These are phyloP conservation scores for Phortica magna DNA, from an alignment of 2,888 invertebrate species.

Conservation along the genomic window DNA sequence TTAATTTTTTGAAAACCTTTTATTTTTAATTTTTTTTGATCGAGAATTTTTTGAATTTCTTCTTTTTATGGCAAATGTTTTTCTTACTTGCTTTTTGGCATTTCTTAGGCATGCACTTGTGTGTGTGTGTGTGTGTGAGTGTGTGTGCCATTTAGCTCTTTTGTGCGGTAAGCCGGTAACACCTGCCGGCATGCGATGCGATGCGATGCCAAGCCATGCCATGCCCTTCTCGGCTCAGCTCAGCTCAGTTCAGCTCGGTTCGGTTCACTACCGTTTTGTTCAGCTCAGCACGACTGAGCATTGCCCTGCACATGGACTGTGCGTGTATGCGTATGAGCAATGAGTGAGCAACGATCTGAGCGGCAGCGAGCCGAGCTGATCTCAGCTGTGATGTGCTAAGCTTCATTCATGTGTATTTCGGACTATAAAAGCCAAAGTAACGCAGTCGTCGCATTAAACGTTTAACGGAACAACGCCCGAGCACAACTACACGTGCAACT, in stretches of 20 bases:
- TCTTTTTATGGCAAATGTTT: not conserved
- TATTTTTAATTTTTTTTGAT: conserved; percentile 15
- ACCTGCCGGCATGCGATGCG: no score
- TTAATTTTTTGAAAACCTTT: conserved; percentile 53
- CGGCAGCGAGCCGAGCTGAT: not conserved
- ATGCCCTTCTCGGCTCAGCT: not conserved
- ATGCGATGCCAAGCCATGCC: not conserved
- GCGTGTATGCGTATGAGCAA: not conserved
- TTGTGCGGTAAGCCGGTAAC: not conserved
- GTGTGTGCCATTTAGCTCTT: not conserved
- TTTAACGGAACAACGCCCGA: conserved; percentile 59
- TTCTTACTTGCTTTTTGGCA: not conserved
- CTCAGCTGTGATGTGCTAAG: not conserved
- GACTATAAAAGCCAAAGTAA: conserved; percentile 70
- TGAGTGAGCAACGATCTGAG: not conserved
- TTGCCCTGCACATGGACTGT: not conserved
- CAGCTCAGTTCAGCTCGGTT: not conserved
- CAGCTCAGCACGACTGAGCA: not conserved
- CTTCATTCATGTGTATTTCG: not conserved
- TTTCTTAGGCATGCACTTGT: not conserved
- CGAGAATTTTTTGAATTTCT: not conserved
- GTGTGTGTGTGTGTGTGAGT: not conserved
- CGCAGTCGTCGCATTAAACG: conserved; percentile 68
- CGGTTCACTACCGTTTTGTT: not conserved
- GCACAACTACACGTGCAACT: conserved; percentile 47